Evolutionary conservation across 2,888 invertebrate genomes (phyloP), one percentile per base, ranked within the genome.

Genomic region (Standfussiana lucernea): DNA sequence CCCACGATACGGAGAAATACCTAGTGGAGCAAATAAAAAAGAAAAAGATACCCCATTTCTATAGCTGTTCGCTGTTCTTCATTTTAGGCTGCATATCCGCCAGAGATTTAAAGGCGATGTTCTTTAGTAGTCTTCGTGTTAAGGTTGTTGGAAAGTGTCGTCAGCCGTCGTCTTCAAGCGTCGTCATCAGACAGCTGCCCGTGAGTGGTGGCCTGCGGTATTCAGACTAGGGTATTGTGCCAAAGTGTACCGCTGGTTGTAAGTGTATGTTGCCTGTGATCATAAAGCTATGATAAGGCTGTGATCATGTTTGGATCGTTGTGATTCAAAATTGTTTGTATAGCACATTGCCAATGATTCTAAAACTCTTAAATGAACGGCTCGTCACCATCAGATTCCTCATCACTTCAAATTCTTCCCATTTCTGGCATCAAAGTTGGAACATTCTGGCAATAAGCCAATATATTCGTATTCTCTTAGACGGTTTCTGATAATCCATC

Each of bases 391-490:
- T 40, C 11, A 64, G 56, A 80, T 37, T n/a, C 10, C 56, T 35
- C 28, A 56, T 72, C 62, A 45, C 7, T 47, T 24, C 62, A 56
- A 70, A 67, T 62, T 62, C 66, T 62, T 37, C 40, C 40, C 37
- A n/a, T 37, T 35, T 32, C 40, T 69, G 42, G 65, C 67, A 64
- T 61, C 37, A 66, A 66, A 59, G 28, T 72, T 71, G 32, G 59
- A 71, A 56, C 35, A 65, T 85, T 77, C 72, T 86, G 79, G 83
- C 76, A 70, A 61, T 72, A 64, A 50, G 32, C 86, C 83, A 86
- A 66, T 18, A 67, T 50, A 69, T 66, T 73, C 61, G 32, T 47
- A 62, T 72, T 69, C 50, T 67, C 35, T 64, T 64, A 62, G 47
- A 75, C 56, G 50, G 65, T 72, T 50, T 74, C 78, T 13, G 56